These are phyloP conservation scores for Girardinus metallicus DNA, from an alignment of 2,797 vertebrate species.

Conservation along the genomic window DNA sequence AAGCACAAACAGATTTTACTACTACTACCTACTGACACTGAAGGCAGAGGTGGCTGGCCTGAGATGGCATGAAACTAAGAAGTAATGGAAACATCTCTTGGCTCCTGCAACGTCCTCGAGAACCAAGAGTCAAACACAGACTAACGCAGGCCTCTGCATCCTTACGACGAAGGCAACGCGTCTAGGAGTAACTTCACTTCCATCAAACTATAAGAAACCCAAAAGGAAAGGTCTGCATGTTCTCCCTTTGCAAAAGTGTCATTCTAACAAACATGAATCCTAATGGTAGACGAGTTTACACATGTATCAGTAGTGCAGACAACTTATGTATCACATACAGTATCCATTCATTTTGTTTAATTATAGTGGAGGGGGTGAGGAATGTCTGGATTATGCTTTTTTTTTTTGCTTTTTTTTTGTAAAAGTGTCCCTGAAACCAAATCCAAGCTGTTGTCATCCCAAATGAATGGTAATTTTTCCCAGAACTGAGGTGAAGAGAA, in stretches of 20 bases:
- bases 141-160: constrained; percentile 58
- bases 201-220: constrained; percentile 51
- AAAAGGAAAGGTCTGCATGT: constrained; percentile 35
- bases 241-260: constrained; percentile 52
- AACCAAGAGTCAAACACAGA: constrained; percentile 35
- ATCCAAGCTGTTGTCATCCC: constrained; percentile 72
- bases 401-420: constrained; percentile 25
- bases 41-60: constrained; percentile 59
- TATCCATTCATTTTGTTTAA: constrained; percentile 51
- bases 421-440: constrained; percentile 77
- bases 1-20: constrained; percentile 27
- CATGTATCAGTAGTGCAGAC: constrained; percentile 76
- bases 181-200: constrained; percentile 62
- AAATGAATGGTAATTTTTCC: constrained; percentile 55
- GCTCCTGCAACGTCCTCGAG: constrained; percentile 27
- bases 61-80: constrained; percentile 40
- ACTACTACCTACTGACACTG: constrained; percentile 22
- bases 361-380: constrained; percentile 42
- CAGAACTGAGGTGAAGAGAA: constrained; percentile 68
- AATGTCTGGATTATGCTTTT: constrained; percentile 63
- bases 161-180: constrained; percentile 73
- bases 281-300: constrained; percentile 72
- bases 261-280: constrained; percentile 70
- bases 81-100: constrained; percentile 14
- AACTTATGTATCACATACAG: constrained; percentile 69